Evolutionary conservation across 2,113 vertebrate species (phyloP), one percentile per base, ranked within the genome.

Genomic region (Antennarius striatus): DNA sequence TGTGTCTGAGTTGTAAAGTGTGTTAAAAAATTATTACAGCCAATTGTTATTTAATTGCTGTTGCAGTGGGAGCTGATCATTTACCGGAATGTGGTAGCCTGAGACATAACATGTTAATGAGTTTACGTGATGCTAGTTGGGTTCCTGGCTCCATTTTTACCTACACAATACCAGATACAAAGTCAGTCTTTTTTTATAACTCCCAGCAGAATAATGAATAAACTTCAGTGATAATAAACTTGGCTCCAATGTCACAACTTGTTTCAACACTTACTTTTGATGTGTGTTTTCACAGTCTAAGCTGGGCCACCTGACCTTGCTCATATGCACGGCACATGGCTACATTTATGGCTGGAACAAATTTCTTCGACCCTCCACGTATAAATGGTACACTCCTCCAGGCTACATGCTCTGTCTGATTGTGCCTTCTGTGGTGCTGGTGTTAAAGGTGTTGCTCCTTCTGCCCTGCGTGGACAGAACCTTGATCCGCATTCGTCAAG

Each of bases 241-340:
- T 36, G 32, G 32, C 3, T 36, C 32, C 7, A 7, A 5, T 36
- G 32, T 36, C 32, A 36, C 7, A 36, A 36, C 32, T 3, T 22
- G 22, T 22, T 22, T 22, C 22, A 22, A 22, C 22, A 22, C 22
- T 22, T 22, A 22, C 22, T 22, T 22, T 22, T 36, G 32, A 36
- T 36, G 3, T 36, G 32, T 57, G 15, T 3, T 15, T 70, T 80
- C 42, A 59, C 86, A 98, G 96, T 98, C 94, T 61, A 97, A 95
- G 84, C 89, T 99, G 39, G 98, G 96, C 64, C 94, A 95, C 65
- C 64, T 96, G 69, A 93, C 95, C 3, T 68, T 99, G 85, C 58
- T 92, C 67, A 79, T 98, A 11, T 98, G 95, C 81, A 98, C 95
- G 0, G 85, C 90, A 0, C 96, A 98, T 28, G 89, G 94, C 0